Percentiles rank a stretch among this genome's conserved stretches.
Conservation (phyloP, 2,888 invertebrate genomes). For the Oxystoma pomonae region DNA sequence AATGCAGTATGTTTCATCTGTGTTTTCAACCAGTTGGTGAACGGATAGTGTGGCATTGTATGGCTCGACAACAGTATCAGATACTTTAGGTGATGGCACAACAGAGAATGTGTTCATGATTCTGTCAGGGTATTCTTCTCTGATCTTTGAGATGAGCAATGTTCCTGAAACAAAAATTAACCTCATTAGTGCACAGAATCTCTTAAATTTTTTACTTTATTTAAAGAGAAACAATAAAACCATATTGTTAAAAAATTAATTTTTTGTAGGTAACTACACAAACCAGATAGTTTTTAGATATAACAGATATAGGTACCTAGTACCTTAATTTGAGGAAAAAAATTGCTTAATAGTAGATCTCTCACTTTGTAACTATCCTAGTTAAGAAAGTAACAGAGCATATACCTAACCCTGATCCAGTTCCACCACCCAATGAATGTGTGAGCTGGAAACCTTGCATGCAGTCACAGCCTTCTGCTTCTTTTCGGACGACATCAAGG, state of each 20-base stretch:
- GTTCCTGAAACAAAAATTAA: conserved; percentile 50
- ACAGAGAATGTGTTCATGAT: conserved; percentile 98
- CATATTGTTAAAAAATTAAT: too few species aligned
- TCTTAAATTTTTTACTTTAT: too few species aligned
- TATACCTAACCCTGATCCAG: conserved; percentile 93
- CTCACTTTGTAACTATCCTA: too few species aligned
- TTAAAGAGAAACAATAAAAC: too few species aligned
- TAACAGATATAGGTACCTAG: too few species aligned
- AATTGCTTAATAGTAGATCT: too few species aligned
- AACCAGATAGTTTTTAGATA: too few species aligned
- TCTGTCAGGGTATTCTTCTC: conserved; percentile 96
- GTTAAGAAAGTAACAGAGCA: too few species aligned
- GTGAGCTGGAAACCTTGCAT: conserved; percentile 91
- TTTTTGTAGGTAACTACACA: too few species aligned
- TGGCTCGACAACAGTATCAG: conserved; percentile 89
- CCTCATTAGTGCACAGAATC: too few species aligned
- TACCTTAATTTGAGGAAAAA: too few species aligned
- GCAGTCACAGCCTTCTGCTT: conserved; percentile 88
- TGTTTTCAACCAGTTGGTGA: conserved; percentile 85
- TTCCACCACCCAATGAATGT: conserved; percentile 93
- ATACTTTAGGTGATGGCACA: conserved; percentile 81
- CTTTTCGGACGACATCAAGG: conserved; percentile 77
- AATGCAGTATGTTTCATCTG: conserved; percentile 87
- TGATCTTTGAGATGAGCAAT: conserved; percentile 90
- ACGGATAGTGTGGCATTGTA: conserved; percentile 90